Conservation (phyloP, 2,888 invertebrate genomes). For the Lobophora halterata region DNA sequence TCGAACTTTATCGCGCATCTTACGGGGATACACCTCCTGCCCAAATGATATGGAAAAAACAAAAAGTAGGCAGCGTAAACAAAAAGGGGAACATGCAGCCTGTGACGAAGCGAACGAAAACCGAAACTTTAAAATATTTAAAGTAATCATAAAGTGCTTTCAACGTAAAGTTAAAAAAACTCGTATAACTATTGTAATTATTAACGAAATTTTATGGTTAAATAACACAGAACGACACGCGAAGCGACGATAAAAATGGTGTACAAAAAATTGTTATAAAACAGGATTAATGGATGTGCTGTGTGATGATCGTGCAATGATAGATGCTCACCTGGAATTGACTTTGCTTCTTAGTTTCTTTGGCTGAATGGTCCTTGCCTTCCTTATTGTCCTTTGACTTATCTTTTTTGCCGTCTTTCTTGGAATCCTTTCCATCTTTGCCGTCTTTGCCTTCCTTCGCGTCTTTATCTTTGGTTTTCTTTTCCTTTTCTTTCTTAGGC, state of each 20-base stretch:
- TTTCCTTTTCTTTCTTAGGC: slow-evolving; percentile 84
- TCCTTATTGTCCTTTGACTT: slow-evolving; percentile 83
- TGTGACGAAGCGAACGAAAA: slow-evolving; percentile 53
- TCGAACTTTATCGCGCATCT: slow-evolving; percentile 90
- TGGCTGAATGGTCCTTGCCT: slow-evolving; percentile 80
- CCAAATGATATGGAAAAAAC: slow-evolving; percentile 81
- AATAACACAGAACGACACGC: slow-evolving; percentile 66
- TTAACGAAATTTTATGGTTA: slow-evolving; percentile 55
- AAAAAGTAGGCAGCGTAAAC: slow-evolving; percentile 80
- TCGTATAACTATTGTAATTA: slow-evolving; percentile 47
- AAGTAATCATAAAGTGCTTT: slow-evolving; percentile 48
- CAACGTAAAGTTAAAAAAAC: slow-evolving; percentile 50
- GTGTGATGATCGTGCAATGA: slow-evolving; percentile 42
- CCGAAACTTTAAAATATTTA: slow-evolving; percentile 39
- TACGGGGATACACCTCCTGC: slow-evolving; percentile 90
- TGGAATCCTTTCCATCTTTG: slow-evolving; percentile 74
- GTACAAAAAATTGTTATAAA: slow-evolving; percentile 45
- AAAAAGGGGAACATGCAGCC: slow-evolving; percentile 75
- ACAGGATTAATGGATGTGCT: slow-evolving; percentile 72
- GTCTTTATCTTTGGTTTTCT: slow-evolving; percentile 83
- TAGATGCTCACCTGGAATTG: slow-evolving; percentile 82
- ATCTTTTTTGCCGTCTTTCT: slow-evolving; percentile 81
- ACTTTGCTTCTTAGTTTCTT: slow-evolving; percentile 83
- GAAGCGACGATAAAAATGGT: slow-evolving; percentile 55
- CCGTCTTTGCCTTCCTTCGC: slow-evolving; percentile 71